Conservation (phyloP, 2,888 invertebrate genomes). For the Spialia ferax region DNA sequence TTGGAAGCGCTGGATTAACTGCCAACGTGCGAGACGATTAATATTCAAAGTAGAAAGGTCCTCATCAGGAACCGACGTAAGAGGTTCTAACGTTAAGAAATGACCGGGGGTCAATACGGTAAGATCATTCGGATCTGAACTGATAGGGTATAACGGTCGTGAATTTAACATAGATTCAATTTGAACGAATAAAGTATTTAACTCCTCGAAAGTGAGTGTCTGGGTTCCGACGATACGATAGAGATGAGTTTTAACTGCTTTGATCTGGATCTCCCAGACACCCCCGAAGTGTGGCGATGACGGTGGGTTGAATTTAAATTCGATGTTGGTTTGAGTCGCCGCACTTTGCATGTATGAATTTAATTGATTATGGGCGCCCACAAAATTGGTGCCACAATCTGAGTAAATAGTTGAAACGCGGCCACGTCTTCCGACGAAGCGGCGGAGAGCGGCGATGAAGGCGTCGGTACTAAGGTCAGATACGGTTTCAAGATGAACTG, state of each 20-base stretch:
- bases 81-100: neutral
- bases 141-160: neutral
- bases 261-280: conserved; percentile 1
- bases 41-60: neutral
- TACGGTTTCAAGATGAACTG: conserved; percentile 6
- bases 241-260: neutral
- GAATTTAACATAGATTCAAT: neutral
- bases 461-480: conserved; percentile 2
- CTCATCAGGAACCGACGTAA: neutral
- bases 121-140: conserved; percentile 4
- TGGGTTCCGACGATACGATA: neutral
- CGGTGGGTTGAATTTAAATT: conserved; percentile 1
- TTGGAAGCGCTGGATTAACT: conserved; percentile 4
- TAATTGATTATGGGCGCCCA: conserved; percentile 2
- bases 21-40: neutral
- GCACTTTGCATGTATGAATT: neutral
- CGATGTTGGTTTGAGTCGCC: neutral
- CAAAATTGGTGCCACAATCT: conserved; percentile 1
- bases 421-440: neutral
- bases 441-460: neutral
- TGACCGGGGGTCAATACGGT: conserved; percentile 1
- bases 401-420: conserved; percentile 1
- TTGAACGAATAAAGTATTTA: neutral
- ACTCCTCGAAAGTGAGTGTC: neutral
- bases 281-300: conserved; percentile 4